These are phyloP conservation scores for Diplosoma virens DNA, from an alignment of 23 tunicate species.

Conservation along the genomic window DNA sequence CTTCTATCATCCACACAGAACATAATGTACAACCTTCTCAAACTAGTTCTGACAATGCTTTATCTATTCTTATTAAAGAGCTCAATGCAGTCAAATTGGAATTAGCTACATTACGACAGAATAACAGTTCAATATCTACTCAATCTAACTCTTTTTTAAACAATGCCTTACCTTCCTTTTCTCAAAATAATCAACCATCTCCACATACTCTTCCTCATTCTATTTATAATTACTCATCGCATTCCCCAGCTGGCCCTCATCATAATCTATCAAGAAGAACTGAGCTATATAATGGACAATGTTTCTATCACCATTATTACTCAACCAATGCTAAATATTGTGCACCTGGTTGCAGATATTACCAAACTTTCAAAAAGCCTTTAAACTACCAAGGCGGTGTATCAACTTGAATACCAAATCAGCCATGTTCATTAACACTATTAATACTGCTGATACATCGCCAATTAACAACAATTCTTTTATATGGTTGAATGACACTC, in stretches of 20 bases:
- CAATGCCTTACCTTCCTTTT: too few relatives aligned
- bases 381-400: conserved; percentile 19
- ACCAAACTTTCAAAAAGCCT: neutral
- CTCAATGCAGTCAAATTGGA: neutral
- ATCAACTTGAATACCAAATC: neutral
- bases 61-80: neutral
- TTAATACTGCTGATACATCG: conserved; percentile 9
- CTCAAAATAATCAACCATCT: neutral
- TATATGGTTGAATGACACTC: neutral
- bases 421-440: neutral
- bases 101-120: neutral
- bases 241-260: neutral
- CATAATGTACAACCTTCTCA: neutral
- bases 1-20: neutral
- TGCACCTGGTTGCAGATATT: neutral
- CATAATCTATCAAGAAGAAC: neutral
- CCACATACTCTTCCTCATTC: neutral
- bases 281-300: neutral
- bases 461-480: neutral
- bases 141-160: neutral
- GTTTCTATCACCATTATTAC: neutral
- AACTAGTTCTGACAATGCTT: neutral
- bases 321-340: conserved; percentile 2
- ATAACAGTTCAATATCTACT: neutral
- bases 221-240: too few relatives aligned